These are phyloP conservation scores for Bunonema sp. DNA, from an alignment of 2,888 invertebrate genomes.

Conservation along the genomic window DNA sequence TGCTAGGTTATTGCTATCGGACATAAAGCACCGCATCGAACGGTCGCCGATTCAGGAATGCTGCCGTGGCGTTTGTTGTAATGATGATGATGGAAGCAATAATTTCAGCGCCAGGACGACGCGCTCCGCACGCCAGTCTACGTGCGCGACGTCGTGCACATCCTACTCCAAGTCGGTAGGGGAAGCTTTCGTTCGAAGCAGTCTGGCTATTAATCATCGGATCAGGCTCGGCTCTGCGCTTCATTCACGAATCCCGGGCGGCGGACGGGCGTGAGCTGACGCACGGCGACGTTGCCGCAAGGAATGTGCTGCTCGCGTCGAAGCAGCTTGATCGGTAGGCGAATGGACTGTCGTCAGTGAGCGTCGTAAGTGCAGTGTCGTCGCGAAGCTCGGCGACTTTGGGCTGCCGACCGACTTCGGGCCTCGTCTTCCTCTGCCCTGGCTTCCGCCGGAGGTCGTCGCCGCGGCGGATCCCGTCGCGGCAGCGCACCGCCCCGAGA, in stretches of 20 bases:
- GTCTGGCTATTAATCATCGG: no score
- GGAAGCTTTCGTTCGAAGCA: not conserved
- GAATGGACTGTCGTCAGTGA: not conserved
- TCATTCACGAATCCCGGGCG: no score
- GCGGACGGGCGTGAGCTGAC: constrained; percentile 34
- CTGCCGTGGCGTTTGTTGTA: no score
- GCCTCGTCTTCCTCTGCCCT: constrained; percentile 29
- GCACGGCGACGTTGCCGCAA: constrained; percentile 32
- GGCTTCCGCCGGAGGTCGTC: constrained; percentile 35
- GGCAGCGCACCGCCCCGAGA: constrained; percentile 30
- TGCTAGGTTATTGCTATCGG: no score
- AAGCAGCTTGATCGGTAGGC: constrained; percentile 20
- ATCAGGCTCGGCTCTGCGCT: no score
- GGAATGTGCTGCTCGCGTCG: constrained; percentile 30
- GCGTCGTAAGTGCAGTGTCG: not conserved
- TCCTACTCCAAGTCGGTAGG: constrained; percentile 19
- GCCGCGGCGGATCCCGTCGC: constrained; percentile 20
- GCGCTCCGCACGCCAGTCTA: constrained; percentile 18
- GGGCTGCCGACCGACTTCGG: constrained; percentile 29
- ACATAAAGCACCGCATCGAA: no score
- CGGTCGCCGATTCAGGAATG: no score
- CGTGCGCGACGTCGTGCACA: constrained; percentile 25
- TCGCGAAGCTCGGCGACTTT: constrained; percentile 38
- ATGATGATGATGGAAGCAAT: no score
- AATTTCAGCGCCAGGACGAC: constrained; percentile 22